Base-by-base conservation (phyloP, 2,888 invertebrate species). In the Calephelis perditalis region DNA sequence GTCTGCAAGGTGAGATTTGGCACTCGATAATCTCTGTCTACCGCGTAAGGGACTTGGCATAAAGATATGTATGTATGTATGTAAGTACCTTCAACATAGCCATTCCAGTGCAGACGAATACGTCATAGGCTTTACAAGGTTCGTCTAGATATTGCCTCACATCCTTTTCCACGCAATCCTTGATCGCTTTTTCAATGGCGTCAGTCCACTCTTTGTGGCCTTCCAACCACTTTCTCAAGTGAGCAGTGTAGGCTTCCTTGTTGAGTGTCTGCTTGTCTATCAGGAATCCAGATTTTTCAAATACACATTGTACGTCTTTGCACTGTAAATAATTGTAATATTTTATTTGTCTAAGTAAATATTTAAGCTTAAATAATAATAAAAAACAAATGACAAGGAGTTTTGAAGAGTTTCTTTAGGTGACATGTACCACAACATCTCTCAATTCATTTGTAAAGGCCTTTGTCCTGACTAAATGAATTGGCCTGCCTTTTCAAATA, bases 91-190 rank as follows among this genome's bases (percentile, higher is more conserved):
- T 90, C 43, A 90, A 64, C 81, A 90, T 81, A 67, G 89, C 86
- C 37, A 88, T 87, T 0, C 87, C 84, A 15, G 89, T 88, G 62
- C 89, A 90, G 35, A 85, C 78, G 59, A 89, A 89, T 0, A 88
- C 86, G 61, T 90, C 89, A 59, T 89, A 88, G 0, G 88, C 86
- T 56, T 76, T 81, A 69, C 89, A 90, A 1, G 88, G 82, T 10
- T 73, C 72, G 58, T 79, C 79, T 37, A 89, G 67, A 59, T 87
- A 81, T 64, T 89, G 88, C 40, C 88, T 75, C 0, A 86, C 68
- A 9, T 88, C 84, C 5, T 69, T 81, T 6, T 89, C 82, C 0
- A 89, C 79, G 56, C 89, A 90, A 63, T 89, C 89, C 0, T 67
- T 72, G 3, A 89, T 81, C 0, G 80, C 88, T 56, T 79, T 82